These are phyloP conservation scores for Hippoglossus hippoglossus DNA, from an alignment of 2,797 vertebrate genomes.

Conservation along the genomic window DNA sequence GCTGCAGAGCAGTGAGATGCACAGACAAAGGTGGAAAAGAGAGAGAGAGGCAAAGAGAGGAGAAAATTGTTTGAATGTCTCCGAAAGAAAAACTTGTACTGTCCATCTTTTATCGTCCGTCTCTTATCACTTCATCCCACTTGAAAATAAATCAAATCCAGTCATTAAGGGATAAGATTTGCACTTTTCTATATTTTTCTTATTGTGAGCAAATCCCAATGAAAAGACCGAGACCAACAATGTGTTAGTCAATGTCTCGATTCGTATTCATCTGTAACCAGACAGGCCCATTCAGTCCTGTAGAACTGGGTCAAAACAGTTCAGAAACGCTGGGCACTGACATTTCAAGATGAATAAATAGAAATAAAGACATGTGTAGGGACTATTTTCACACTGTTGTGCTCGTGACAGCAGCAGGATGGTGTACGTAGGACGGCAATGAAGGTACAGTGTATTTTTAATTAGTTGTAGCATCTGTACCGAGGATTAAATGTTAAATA, in stretches of 20 bases:
- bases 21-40: background rate
- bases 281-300: background rate
- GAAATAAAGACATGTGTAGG: no score
- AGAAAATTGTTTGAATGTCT: background rate
- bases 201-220: background rate
- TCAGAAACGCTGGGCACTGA: no score
- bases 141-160: background rate
- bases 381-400: no score
- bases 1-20: constrained; percentile 4
- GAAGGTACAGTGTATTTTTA: no score
- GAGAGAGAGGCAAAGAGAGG: constrained; percentile 12
- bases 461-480: no score
- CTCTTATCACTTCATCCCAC: background rate
- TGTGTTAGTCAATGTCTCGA: no score
- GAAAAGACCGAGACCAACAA: background rate
- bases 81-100: background rate
- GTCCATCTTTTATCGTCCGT: constrained; percentile 1
- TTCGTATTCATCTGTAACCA: background rate
- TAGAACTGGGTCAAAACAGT: background rate
- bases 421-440: no score
- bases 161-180: background rate
- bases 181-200: background rate
- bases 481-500: no score
- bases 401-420: no score
- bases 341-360: no score